These are phyloP conservation scores for Dilophus febrilis DNA, from an alignment of 2,888 invertebrate genomes.

Conservation along the genomic window DNA sequence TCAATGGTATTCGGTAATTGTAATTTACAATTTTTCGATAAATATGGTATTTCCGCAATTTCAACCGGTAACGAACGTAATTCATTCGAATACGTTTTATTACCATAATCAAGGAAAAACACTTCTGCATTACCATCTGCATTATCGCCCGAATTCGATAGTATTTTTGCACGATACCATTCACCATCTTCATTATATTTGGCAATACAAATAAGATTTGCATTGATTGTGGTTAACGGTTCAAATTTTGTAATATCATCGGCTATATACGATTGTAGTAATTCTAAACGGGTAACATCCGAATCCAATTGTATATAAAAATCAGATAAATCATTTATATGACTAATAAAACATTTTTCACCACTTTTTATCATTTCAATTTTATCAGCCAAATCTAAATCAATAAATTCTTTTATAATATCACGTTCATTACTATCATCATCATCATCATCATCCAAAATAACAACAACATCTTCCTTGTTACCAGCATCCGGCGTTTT, in stretches of 20 bases:
- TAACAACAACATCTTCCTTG: neutral
- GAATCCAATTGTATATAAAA: slow-evolving; percentile 66
- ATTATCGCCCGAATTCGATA: slow-evolving; percentile 30
- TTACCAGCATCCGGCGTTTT: slow-evolving; percentile 35
- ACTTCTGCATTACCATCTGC: slow-evolving; percentile 42
- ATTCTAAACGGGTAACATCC: slow-evolving; percentile 37
- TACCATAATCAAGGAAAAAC: slow-evolving; percentile 52
- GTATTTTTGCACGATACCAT: slow-evolving; percentile 51
- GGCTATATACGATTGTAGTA: slow-evolving; percentile 38
- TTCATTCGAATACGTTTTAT: slow-evolving; percentile 39
- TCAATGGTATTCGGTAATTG: slow-evolving; percentile 38
- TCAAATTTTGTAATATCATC: slow-evolving; percentile 38
- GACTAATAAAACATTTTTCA: slow-evolving; percentile 53
- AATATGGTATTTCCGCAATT: slow-evolving; percentile 37
- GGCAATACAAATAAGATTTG: slow-evolving; percentile 41
- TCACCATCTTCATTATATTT: slow-evolving; percentile 44
- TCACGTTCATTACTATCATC: neutral
- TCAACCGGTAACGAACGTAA: slow-evolving; percentile 41
- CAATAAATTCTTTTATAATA: slow-evolving; percentile 7
- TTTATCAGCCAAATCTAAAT: slow-evolving; percentile 38
- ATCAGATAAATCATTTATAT: slow-evolving; percentile 53
- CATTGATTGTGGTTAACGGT: slow-evolving; percentile 32
- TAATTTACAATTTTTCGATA: slow-evolving; percentile 44
- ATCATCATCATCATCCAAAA: too few relatives aligned
- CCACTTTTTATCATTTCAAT: slow-evolving; percentile 36